Evolutionary conservation across 2,797 vertebrate genomes (phyloP).

Genomic region (Liasis olivaceus): DNA sequence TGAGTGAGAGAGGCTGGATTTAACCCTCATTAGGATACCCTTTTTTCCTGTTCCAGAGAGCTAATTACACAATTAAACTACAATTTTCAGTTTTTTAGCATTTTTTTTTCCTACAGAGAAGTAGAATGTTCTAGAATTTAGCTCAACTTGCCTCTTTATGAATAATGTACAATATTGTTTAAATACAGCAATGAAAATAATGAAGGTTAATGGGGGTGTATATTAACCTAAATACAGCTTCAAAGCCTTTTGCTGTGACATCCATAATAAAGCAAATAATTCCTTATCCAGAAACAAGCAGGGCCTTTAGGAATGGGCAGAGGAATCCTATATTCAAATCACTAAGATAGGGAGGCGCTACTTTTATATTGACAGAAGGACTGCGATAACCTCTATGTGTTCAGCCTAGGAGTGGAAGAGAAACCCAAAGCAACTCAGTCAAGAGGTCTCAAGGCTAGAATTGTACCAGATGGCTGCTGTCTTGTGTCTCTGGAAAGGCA

Average conservation of each 20-base stretch:
- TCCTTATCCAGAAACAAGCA: slow-evolving; percentile 37
- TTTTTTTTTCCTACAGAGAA: slow-evolving; percentile 36
- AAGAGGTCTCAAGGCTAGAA: not conserved
- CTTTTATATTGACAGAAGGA: no score
- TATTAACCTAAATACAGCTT: slow-evolving; percentile 43
- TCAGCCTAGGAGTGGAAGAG: no score
- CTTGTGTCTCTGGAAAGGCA: no score
- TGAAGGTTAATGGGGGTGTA: slow-evolving; percentile 49
- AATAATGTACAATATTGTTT: slow-evolving; percentile 59
- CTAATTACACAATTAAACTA: not conserved
- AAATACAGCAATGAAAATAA: slow-evolving; percentile 50
- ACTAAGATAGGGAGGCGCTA: no score
- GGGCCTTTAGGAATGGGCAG: slow-evolving; percentile 35
- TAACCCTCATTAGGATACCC: not conserved
- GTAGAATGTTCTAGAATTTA: slow-evolving; percentile 50
- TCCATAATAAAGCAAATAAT: slow-evolving; percentile 44
- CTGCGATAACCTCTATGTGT: no score
- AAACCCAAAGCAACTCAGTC: not conserved
- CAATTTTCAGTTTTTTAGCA: not conserved
- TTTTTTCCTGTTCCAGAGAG: not conserved
- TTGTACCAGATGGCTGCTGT: not conserved
- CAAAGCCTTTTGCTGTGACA: slow-evolving; percentile 41
- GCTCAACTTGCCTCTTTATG: slow-evolving; percentile 43
- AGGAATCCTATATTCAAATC: not conserved
- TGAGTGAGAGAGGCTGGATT: not conserved